phyloP scores from a whole-genome alignment of 2,797 vertebrate species.

The Acestrorhynchus altus region DNA sequence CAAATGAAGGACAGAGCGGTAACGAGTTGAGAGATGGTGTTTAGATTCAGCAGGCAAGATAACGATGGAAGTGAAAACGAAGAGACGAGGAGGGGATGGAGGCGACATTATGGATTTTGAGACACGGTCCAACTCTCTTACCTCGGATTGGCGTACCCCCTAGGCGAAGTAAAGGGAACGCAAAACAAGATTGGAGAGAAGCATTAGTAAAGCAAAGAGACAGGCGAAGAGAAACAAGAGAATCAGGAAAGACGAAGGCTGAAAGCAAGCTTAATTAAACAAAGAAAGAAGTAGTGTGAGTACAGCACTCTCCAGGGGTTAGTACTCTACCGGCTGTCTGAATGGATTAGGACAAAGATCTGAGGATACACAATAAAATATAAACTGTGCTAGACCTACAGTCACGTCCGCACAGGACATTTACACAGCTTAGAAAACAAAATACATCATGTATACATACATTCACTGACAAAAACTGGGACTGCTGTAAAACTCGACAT shows the following conservation, averaged over 20 bases:
- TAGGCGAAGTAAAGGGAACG: constrained; percentile 77
- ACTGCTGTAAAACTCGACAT: no score
- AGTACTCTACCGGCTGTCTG: neutral
- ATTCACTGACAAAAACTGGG: no score
- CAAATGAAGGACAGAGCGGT: neutral
- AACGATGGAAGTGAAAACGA: constrained; percentile 17
- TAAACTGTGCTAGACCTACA: no score
- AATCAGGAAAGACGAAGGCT: constrained; percentile 55
- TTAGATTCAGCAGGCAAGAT: constrained; percentile 4
- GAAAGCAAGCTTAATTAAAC: constrained; percentile 56
- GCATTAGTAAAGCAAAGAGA: constrained; percentile 53
- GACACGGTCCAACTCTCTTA: constrained; percentile 75
- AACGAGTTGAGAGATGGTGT: constrained; percentile 10
- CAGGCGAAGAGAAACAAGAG: constrained; percentile 36
- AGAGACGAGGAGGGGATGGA: constrained; percentile 39
- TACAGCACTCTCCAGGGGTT: constrained; percentile 4
- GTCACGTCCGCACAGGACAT: neutral
- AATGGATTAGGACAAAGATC: no score
- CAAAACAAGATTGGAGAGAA: constrained; percentile 77
- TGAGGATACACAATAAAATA: neutral
- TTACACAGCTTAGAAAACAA: neutral
- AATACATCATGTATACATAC: neutral
- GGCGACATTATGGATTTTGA: constrained; percentile 46
- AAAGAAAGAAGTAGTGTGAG: constrained; percentile 47
- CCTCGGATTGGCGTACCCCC: constrained; percentile 84